Base-by-base conservation (phyloP, 1,140 invertebrate genomes). In the Muscidifurax raptorellus region DNA sequence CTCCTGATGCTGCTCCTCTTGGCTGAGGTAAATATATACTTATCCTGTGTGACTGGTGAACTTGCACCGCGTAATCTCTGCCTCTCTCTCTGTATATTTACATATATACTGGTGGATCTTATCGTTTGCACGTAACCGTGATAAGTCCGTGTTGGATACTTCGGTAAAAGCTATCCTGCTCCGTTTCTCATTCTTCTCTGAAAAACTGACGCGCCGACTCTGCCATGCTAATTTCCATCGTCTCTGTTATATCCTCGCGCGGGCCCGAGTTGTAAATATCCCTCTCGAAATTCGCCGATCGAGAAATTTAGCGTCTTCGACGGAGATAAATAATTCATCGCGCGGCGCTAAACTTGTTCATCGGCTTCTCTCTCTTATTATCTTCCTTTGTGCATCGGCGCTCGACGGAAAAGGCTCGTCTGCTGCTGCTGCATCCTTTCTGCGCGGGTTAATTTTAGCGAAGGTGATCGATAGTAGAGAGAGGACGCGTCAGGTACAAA, bases 1-100 rank as follows among this genome's bases (percentile, higher is more conserved):
- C 47, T 83, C 30, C 30, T 69, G 18, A n/a, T 83, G 27, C 66
- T 83, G 28, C 82, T 83, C 18, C 25, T 71, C 10, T 30, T 83
- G 18, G 64, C 75, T 1, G 64, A 78, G 82, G 75, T 83, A 75
- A 69, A 69, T 30, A 69, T 47, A 5, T 47, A n/a, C n/a, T n/a
- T n/a, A n/a, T n/a, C n/a, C n/a, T n/a, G n/a, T n/a, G n/a, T n/a
- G n/a, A n/a, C n/a, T n/a, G n/a, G n/a, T n/a, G n/a, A n/a, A n/a
- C n/a, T n/a, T n/a, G n/a, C n/a, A n/a, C n/a, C n/a, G n/a, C n/a
- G n/a, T n/a, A n/a, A n/a, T n/a, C n/a, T n/a, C n/a, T n/a, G n/a
- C n/a, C n/a, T n/a, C n/a, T n/a, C n/a, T n/a, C n/a, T n/a, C n/a
- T n/a, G n/a, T n/a, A n/a, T n/a, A n/a, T n/a, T n/a, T n/a, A n/a